Conservation (phyloP, 2,113 vertebrate species). For the Otolemur garnettii region DNA sequence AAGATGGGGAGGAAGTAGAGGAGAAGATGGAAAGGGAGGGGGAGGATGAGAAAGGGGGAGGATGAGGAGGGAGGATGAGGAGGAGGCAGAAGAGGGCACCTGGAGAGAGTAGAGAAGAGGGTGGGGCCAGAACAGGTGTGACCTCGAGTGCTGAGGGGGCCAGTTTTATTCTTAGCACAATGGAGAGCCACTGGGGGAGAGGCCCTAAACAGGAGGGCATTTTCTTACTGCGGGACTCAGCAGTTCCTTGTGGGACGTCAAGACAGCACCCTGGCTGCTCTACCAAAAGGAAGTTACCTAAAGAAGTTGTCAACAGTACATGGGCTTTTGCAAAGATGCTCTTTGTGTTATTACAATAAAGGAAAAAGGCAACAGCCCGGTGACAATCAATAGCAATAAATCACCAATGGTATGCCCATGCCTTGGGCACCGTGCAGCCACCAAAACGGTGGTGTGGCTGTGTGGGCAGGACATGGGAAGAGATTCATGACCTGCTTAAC, state of each 20-base stretch:
- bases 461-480: fast-evolving
- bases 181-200: not conserved
- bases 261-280: fast-evolving
- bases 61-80: no score
- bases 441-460: fast-evolving
- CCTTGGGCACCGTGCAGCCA: fast-evolving
- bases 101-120: fast-evolving
- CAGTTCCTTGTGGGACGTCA: fast-evolving
- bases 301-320: not conserved
- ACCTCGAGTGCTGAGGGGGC: fast-evolving
- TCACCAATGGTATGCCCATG: fast-evolving
- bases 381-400: not conserved
- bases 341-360: not conserved
- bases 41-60: no score
- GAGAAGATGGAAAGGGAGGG: no score
- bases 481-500: fast-evolving
- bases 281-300: slow-evolving; percentile 4
- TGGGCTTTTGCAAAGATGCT: not conserved
- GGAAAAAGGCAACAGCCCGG: not conserved
- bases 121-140: not conserved
- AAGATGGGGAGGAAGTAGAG: no score
- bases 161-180: not conserved
- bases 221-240: not conserved
- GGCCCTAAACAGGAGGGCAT: not conserved
- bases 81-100: fast-evolving